phyloP scores from a whole-genome alignment of 1,140 invertebrate genomes.

The Wiebesia pumilae region DNA sequence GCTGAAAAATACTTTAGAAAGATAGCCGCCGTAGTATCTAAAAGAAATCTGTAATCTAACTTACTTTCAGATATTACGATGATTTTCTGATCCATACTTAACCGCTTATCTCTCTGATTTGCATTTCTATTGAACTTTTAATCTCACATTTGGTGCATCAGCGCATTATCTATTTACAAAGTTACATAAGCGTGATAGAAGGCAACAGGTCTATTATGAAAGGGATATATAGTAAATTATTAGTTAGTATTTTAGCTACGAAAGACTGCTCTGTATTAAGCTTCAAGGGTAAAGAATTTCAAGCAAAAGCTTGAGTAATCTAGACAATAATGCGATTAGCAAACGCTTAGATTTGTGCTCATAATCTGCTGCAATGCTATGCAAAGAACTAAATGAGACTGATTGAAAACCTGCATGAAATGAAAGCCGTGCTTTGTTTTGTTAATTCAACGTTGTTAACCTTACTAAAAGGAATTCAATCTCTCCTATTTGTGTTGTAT shows the following conservation, averaged over 20 bases:
- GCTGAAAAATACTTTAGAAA: too few relatives aligned
- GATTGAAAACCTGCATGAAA: conserved; percentile 19
- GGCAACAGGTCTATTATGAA: background rate
- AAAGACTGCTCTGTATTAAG: background rate
- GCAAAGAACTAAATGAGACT: conserved; percentile 14
- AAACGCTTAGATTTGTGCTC: conserved; percentile 32
- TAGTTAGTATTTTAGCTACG: conserved; percentile 19
- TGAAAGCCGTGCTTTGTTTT: background rate
- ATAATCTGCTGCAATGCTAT: conserved; percentile 13
- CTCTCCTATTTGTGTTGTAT: background rate
- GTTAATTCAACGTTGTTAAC: background rate
- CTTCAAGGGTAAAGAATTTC: conserved; percentile 1
- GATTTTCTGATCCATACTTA: too few relatives aligned
- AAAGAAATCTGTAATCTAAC: too few relatives aligned
- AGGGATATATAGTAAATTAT: conserved; percentile 1
- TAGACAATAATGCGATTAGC: conserved; percentile 33
- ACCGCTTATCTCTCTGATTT: background rate
- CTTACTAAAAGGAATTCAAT: background rate
- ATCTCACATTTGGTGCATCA: background rate
- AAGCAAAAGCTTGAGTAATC: conserved; percentile 32
- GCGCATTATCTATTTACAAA: background rate
- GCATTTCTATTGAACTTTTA: background rate
- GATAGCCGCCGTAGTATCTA: too few relatives aligned
- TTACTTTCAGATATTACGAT: too few relatives aligned
- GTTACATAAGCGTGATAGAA: background rate